These are phyloP conservation scores for Zophobas atratus DNA, from an alignment of 1,140 invertebrate genomes.

Conservation along the genomic window DNA sequence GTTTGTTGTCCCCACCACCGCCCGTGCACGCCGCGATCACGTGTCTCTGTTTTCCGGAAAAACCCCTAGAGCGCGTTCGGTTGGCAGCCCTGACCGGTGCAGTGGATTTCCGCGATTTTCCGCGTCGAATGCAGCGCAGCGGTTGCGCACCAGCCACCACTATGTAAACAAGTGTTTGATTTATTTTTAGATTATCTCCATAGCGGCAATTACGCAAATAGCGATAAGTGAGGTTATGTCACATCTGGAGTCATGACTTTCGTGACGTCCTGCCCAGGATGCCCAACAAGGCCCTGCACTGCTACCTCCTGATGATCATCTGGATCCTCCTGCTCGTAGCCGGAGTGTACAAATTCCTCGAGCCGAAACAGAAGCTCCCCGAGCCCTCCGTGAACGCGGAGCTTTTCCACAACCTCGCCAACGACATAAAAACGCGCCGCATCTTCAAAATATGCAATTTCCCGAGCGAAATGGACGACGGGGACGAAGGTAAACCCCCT, in stretches of 20 bases:
- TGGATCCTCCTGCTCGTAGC: constrained; percentile 85
- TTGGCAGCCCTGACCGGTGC: constrained; percentile 13
- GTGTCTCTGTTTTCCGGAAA: background rate
- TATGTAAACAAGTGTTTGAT: constrained; percentile 45
- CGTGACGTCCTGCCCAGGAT: constrained; percentile 42
- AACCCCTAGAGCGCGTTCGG: background rate
- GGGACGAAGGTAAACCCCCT: constrained; percentile 76
- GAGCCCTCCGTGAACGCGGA: constrained; percentile 67
- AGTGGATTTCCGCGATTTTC: constrained; percentile 21
- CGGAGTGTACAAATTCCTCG: constrained; percentile 86
- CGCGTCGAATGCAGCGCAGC: background rate
- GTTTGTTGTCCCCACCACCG: background rate
- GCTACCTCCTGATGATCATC: constrained; percentile 82
- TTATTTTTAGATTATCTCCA: constrained; percentile 39
- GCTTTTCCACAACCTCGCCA: constrained; percentile 71
- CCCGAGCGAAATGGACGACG: constrained; percentile 74
- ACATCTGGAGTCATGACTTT: constrained; percentile 7
- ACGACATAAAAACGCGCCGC: constrained; percentile 74
- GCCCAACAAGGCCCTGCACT: constrained; percentile 83
- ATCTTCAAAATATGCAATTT: constrained; percentile 80
- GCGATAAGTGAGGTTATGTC: constrained; percentile 41
- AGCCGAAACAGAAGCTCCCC: constrained; percentile 68
- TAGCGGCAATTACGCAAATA: constrained; percentile 42
- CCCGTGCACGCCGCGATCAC: background rate
- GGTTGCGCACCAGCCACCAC: constrained; percentile 26